Conservation (phyloP, 2,888 invertebrate species). For the Drosophila maculinotata region DNA sequence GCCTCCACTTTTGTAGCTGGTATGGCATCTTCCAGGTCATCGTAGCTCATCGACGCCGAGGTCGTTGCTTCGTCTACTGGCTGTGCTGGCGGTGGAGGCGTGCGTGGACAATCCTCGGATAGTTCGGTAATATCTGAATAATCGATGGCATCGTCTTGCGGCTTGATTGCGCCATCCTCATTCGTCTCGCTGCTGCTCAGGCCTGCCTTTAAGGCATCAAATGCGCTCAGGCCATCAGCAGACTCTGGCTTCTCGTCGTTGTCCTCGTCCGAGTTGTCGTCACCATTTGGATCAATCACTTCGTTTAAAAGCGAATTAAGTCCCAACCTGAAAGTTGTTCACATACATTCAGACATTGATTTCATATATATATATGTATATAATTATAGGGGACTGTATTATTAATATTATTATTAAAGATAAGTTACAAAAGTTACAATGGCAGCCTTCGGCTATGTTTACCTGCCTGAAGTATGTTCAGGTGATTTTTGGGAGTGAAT, state of each 20-base stretch:
- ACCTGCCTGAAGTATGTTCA: too few relatives aligned
- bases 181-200: slow-evolving; percentile 36
- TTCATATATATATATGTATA: not conserved
- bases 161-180: slow-evolving; percentile 81
- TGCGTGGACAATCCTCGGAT: slow-evolving; percentile 91
- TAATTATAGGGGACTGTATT: too few relatives aligned
- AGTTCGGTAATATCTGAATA: slow-evolving; percentile 97
- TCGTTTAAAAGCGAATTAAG: slow-evolving; percentile 92
- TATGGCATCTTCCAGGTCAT: slow-evolving; percentile 83
- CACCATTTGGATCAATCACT: slow-evolving; percentile 87
- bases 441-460: too few relatives aligned
- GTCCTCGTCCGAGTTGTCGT: slow-evolving; percentile 54
- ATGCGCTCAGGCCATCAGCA: slow-evolving; percentile 47
- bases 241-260: slow-evolving; percentile 45
- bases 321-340: slow-evolving; percentile 87
- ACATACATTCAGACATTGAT: not conserved
- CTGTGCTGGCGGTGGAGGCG: slow-evolving; percentile 84
- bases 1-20: slow-evolving; percentile 82
- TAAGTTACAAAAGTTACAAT: too few relatives aligned
- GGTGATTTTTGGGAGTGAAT: too few relatives aligned
- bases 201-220: slow-evolving; percentile 68
- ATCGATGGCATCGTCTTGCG: slow-evolving; percentile 90
- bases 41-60: slow-evolving; percentile 26
- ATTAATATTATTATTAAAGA: too few relatives aligned
- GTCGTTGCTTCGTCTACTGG: not conserved